Base-by-base conservation (phyloP, 1,140 invertebrate species). In the Euwallacea similis region DNA sequence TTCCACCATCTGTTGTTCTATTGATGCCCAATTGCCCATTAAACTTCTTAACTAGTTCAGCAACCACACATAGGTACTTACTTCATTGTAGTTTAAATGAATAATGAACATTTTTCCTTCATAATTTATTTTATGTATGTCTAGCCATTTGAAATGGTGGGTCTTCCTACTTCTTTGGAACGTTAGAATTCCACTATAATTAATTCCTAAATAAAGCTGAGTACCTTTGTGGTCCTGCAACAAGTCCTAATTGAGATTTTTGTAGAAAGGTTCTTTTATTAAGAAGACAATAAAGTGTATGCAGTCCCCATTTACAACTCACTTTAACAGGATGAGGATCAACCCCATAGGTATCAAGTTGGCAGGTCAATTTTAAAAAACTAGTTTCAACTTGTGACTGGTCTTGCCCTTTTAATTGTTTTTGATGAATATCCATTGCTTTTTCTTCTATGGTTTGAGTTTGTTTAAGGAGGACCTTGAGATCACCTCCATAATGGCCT, bases 261-360 rank as follows among this genome's bases (percentile, higher is more conserved):
- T 2, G 63, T 59, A 59, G n/a, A 15, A 71, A 42, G 7, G 62
- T 16, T 62, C 55, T 56, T 13, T 13, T 2, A 50, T 67, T 2
- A 59, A 58, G 42, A 15, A 53, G 44, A 7, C 4, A 9, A 9
- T 33, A 16, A 56, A 13, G 16, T 56, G 16, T 11, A 41, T 61
- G 7, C 11, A 11, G 3, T 61, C 6, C 2, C 10, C 11, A 41
- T 61, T n/a, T 41, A 47, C 21, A 53, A 53, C 56, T 82, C 82
- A 96, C 95, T 88, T 98, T 98, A n/a, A 98, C 96, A 62, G 94
- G 93, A 87, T 98, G 95, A 2, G 97, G 97, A 85, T 99, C 97
- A 42, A 98, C 92, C 10, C 97, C 97, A 80, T 98, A 99, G 0
- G 96, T 98, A 78, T 98, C 97, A 46, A 98, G 85, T 66, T 91